A percentile compares a stretch with the other conserved stretches of the same genome.
These are phyloP conservation scores for Spheniscus humboldti DNA, from an alignment of 2,797 vertebrate species.

Conservation along the genomic window DNA sequence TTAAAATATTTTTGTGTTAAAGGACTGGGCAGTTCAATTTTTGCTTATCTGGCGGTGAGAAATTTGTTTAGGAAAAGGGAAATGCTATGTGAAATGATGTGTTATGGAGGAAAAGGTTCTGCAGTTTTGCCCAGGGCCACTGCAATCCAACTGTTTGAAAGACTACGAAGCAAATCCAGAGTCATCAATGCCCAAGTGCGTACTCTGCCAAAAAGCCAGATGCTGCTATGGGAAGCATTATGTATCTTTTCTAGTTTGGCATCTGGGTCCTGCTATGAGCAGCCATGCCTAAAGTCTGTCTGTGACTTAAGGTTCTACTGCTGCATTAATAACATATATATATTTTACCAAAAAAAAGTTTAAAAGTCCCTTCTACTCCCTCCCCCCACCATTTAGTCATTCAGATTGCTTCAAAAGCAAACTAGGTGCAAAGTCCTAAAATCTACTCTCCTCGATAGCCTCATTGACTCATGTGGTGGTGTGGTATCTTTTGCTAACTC, in stretches of 20 bases:
- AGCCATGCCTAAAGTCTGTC: not conserved
- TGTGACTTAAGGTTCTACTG: not conserved
- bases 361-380: not conserved
- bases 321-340: not conserved
- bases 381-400: not conserved
- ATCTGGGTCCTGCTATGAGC: constrained; percentile 55
- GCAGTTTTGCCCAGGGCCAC: not conserved
- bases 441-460: not conserved
- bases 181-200: not conserved
- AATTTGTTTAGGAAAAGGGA: not conserved
- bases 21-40: not conserved
- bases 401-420: not conserved
- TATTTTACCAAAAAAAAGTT: too few relatives aligned
- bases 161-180: constrained; percentile 26
- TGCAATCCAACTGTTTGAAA: constrained; percentile 10
- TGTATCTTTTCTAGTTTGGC: constrained; percentile 40
- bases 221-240: constrained; percentile 42
- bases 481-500: not conserved
- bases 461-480: not conserved
- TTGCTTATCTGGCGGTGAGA: not conserved
- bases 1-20: not conserved
- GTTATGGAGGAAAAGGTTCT: constrained; percentile 1
- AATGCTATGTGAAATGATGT: not conserved
- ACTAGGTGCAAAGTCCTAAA: not conserved
- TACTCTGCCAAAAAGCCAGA: constrained; percentile 69